These are phyloP conservation scores for Phrynocephalus versicolor DNA, from an alignment of 2,113 vertebrate species.

Conservation along the genomic window DNA sequence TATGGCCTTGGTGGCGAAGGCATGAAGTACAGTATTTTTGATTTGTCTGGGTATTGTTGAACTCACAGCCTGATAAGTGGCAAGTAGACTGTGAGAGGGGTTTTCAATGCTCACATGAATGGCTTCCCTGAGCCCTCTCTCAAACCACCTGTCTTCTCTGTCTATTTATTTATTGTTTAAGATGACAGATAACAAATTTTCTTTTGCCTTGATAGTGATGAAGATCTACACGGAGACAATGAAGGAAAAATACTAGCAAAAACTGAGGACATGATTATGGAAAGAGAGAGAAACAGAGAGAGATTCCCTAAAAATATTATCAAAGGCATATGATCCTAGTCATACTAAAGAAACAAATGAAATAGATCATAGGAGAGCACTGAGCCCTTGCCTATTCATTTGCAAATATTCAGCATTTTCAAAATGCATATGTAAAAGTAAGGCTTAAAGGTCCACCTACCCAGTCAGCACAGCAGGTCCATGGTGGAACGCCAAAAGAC, in stretches of 20 bases:
- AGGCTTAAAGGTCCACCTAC: conserved; percentile 58
- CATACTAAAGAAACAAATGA: neutral
- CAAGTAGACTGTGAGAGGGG: too few relatives aligned
- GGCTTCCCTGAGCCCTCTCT: too few relatives aligned
- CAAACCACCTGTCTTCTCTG: too few relatives aligned
- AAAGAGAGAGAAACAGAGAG: neutral
- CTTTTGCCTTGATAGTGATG: neutral
- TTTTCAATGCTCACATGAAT: too few relatives aligned
- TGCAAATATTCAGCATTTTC: too few relatives aligned
- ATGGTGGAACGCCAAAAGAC: conserved; percentile 85
- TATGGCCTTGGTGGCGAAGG: too few relatives aligned
- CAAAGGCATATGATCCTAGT: neutral
- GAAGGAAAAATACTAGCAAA: neutral
- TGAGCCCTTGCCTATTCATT: neutral
- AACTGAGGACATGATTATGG: too few relatives aligned
- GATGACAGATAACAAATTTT: neutral
- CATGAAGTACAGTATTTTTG: too few relatives aligned
- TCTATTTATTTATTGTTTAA: neutral
- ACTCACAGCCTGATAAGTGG: too few relatives aligned
- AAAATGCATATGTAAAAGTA: neutral
- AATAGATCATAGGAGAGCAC: neutral
- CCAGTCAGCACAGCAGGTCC: conserved; percentile 81
- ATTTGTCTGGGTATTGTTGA: too few relatives aligned
- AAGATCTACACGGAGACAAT: neutral
- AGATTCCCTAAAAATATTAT: neutral